Evolutionary conservation across 2,113 vertebrate species (phyloP).

Genomic region (Phaethornis superciliosus): DNA sequence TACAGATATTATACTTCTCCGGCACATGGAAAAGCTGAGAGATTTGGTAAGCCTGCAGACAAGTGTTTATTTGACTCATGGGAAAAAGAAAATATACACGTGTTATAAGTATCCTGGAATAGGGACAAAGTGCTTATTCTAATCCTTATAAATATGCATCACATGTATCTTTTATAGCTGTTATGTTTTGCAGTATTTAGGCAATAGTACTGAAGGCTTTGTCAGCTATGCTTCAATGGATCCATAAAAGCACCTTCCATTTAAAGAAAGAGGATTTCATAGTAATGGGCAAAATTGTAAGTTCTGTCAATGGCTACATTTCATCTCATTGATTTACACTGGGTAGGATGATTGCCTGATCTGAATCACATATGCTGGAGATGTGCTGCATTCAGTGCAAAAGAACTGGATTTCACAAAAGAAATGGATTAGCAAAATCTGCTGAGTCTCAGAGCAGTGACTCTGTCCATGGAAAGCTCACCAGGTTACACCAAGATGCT

Average conservation of each 20-base stretch:
- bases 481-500: neutral
- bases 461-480: neutral
- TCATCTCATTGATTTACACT: slow-evolving; percentile 58
- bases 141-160: slow-evolving; percentile 57
- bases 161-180: slow-evolving; percentile 40
- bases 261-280: slow-evolving; percentile 64
- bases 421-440: neutral
- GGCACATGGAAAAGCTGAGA: neutral
- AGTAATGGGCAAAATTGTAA: slow-evolving; percentile 54
- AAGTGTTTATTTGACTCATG: slow-evolving; percentile 4
- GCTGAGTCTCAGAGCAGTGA: neutral
- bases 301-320: slow-evolving; percentile 64
- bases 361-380: neutral
- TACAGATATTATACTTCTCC: neutral
- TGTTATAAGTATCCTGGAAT: slow-evolving; percentile 24
- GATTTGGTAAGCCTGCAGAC: neutral
- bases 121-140: slow-evolving; percentile 43
- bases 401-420: slow-evolving; percentile 13
- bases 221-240: slow-evolving; percentile 51
- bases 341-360: slow-evolving; percentile 35
- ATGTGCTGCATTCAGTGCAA: neutral
- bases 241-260: slow-evolving; percentile 37
- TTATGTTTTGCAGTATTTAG: slow-evolving; percentile 58
- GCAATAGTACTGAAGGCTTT: slow-evolving; percentile 36
- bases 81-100: slow-evolving; percentile 3